A percentile compares a stretch with the other conserved stretches of the same genome.
These are phyloP conservation scores for Rhyzopertha dominica DNA, from an alignment of 1,140 invertebrate species.

Conservation along the genomic window DNA sequence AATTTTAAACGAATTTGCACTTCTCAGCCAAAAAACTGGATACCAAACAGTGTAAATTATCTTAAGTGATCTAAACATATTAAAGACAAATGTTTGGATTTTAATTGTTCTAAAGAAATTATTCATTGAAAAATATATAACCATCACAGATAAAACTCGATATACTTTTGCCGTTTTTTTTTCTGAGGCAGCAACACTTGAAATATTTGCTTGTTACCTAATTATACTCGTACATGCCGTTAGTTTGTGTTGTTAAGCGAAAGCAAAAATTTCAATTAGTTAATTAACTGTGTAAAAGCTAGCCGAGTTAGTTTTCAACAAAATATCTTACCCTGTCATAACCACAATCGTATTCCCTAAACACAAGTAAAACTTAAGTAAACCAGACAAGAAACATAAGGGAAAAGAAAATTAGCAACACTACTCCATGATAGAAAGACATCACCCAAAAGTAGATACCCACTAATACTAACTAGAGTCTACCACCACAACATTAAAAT, in stretches of 20 bases:
- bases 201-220: conserved; percentile 9
- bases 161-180: neutral
- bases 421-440: too few relatives aligned
- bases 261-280: conserved; percentile 23
- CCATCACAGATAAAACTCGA: neutral
- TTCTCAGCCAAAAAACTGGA: too few relatives aligned
- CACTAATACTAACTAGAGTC: neutral
- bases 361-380: conserved; percentile 37
- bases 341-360: conserved; percentile 46
- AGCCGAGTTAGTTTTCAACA: conserved; percentile 9
- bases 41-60: too few relatives aligned
- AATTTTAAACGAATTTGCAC: too few relatives aligned
- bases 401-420: neutral
- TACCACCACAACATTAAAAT: too few relatives aligned
- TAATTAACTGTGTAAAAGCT: too few relatives aligned
- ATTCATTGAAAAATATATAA: too few relatives aligned
- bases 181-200: neutral
- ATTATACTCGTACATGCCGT: conserved; percentile 4
- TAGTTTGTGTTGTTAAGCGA: conserved; percentile 13
- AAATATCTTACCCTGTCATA: conserved; percentile 43
- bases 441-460: conserved; percentile 1
- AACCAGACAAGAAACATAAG: conserved; percentile 11
- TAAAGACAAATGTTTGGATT: too few relatives aligned
- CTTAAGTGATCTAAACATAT: too few relatives aligned
- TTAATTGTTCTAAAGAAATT: too few relatives aligned